phyloP scores from a whole-genome alignment of 2,888 invertebrate genomes.

The Xylota sylvarum region DNA sequence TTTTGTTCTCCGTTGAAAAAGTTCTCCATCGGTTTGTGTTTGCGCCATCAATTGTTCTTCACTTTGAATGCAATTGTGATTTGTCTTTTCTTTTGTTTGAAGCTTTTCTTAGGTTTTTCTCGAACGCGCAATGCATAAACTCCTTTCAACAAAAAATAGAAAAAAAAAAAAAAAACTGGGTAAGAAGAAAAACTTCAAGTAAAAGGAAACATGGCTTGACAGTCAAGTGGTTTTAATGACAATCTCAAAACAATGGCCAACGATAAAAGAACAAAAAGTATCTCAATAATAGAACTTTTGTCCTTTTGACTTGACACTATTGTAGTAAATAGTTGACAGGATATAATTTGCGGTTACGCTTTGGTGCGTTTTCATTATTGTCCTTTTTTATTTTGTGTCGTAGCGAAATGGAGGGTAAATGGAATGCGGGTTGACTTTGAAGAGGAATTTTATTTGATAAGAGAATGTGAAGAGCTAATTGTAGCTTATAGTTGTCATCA shows the following conservation, averaged over 20 bases:
- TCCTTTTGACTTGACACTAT: constrained; percentile 40
- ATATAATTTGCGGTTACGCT: constrained; percentile 46
- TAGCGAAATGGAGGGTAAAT: neutral
- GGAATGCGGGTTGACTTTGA: neutral
- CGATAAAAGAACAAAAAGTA: constrained; percentile 24
- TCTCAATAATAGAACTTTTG: constrained; percentile 36
- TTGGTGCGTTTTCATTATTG: constrained; percentile 44
- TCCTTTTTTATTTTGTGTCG: neutral
- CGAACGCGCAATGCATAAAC: too few species aligned
- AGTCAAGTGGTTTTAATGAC: constrained; percentile 67
- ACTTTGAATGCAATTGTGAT: constrained; percentile 34
- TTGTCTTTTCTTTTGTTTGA: constrained; percentile 13
- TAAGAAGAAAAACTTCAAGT: neutral
- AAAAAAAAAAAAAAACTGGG: neutral
- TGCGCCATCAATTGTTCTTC: constrained; percentile 27
- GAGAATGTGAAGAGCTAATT: too few species aligned
- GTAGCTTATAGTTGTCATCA: neutral
- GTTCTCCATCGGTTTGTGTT: constrained; percentile 21
- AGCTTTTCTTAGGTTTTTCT: neutral
- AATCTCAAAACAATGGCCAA: constrained; percentile 48
- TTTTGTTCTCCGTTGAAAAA: constrained; percentile 14
- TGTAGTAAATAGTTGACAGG: constrained; percentile 50
- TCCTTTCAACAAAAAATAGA: too few species aligned
- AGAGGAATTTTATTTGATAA: neutral
- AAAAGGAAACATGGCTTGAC: constrained; percentile 46